Evolutionary conservation across 2,888 invertebrate genomes (phyloP).

Genomic region (Cerastis rubricosa): DNA sequence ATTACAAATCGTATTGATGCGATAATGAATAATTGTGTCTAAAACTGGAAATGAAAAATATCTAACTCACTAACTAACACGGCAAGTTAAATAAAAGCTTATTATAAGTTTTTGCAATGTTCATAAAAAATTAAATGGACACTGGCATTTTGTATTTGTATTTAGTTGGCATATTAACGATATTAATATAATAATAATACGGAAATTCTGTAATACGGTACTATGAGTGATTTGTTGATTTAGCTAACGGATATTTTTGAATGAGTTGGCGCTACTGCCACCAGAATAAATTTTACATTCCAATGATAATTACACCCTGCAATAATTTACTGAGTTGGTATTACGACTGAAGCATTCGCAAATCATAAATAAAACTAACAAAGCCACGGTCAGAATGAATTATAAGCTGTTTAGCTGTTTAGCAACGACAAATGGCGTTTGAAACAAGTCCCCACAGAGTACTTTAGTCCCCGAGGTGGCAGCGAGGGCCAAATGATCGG

Average conservation of each 20-base stretch:
- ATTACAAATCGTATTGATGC: neutral
- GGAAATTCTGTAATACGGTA: conserved; percentile 2
- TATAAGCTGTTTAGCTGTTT: conserved; percentile 84
- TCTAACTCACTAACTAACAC: no score
- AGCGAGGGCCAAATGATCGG: conserved; percentile 79
- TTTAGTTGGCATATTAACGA: conserved; percentile 5
- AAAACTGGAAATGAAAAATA: neutral
- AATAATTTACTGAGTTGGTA: conserved; percentile 74
- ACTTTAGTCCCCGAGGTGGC: conserved; percentile 83
- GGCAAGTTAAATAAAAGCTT: no score
- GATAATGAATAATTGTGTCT: neutral
- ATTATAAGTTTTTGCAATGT: neutral
- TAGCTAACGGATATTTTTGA: conserved; percentile 45
- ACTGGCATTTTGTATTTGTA: neutral
- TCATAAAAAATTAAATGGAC: neutral
- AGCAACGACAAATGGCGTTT: conserved; percentile 83
- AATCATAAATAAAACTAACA: conserved; percentile 81
- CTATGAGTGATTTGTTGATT: conserved; percentile 45
- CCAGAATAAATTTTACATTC: conserved; percentile 56
- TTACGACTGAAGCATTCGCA: conserved; percentile 69
- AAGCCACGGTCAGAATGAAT: conserved; percentile 80
- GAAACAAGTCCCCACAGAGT: conserved; percentile 85
- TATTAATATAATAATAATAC: no score
- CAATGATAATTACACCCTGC: conserved; percentile 73
- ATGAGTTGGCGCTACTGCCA: conserved; percentile 32